Conservation (phyloP, 2,113 vertebrate genomes). For the Silurus asotus region DNA sequence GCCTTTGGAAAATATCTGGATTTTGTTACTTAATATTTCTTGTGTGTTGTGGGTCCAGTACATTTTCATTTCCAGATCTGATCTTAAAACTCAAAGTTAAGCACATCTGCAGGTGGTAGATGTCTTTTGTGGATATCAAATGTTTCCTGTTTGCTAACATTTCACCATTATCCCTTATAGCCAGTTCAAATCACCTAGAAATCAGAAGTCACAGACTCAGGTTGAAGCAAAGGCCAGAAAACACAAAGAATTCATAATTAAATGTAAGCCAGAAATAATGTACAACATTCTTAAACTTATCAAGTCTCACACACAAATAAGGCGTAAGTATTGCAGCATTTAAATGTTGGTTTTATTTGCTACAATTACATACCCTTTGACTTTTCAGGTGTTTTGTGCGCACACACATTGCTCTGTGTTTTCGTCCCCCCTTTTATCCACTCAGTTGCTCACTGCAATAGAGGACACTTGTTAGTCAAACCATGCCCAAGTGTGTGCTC, state of each 20-base stretch:
- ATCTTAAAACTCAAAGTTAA: not conserved
- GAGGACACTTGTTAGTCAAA: too few relatives aligned
- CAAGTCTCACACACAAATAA: not conserved
- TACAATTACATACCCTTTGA: too few relatives aligned
- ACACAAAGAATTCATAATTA: not conserved
- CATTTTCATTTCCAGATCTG: not conserved
- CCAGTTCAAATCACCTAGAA: not conserved
- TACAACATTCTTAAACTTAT: not conserved
- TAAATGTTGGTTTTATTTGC: too few relatives aligned
- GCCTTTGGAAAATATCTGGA: not conserved
- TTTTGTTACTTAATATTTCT: not conserved
- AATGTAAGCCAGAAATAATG: not conserved
- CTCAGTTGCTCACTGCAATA: too few relatives aligned
- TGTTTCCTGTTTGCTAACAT: constrained; percentile 5
- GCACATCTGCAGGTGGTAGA: not conserved
- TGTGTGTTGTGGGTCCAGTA: not conserved
- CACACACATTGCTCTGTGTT: too few relatives aligned
- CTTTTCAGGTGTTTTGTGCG: too few relatives aligned
- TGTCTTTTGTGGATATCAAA: constrained; percentile 9
- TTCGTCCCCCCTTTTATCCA: too few relatives aligned
- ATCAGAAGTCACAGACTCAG: not conserved
- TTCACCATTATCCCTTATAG: not conserved
- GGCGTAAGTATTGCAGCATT: not conserved
- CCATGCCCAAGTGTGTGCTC: too few relatives aligned
- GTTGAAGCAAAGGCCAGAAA: not conserved